A percentile compares a stretch with the other conserved stretches of the same genome.
Evolutionary conservation across 2,113 vertebrate genomes (phyloP).

Genomic region (Isichthys henryi): DNA sequence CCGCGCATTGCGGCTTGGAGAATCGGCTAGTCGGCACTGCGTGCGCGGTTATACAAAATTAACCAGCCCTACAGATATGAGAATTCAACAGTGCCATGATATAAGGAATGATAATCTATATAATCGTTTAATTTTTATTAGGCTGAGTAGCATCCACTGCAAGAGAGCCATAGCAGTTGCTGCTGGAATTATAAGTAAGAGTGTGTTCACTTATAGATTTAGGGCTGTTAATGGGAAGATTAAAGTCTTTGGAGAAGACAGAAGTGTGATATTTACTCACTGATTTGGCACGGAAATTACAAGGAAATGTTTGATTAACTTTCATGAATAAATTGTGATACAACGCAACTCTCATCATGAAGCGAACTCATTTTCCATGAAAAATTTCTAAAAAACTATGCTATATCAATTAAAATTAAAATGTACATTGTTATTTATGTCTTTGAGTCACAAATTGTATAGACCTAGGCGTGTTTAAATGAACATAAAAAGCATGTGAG

Average conservation of each 20-base stretch:
- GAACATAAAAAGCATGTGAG: not conserved
- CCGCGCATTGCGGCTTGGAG: not conserved
- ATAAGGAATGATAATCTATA: conserved; percentile 9
- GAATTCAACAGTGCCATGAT: not conserved
- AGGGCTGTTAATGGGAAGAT: conserved; percentile 22
- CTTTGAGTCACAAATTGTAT: not conserved
- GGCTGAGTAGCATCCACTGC: not conserved
- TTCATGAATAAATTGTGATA: conserved; percentile 11
- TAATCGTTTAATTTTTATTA: conserved; percentile 20
- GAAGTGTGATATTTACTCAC: conserved; percentile 19
- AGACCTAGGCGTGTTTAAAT: not conserved
- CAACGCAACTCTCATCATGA: not conserved
- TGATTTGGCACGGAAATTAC: not conserved
- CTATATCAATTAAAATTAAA: not conserved
- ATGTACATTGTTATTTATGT: not conserved
- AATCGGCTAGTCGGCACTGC: not conserved
- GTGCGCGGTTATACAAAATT: not conserved
- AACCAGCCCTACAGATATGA: not conserved
- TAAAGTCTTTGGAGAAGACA: conserved; percentile 20
- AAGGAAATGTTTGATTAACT: not conserved
- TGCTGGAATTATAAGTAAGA: conserved; percentile 23
- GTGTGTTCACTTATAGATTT: conserved; percentile 13
- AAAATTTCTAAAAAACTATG: not conserved
- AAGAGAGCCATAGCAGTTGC: conserved; percentile 9
- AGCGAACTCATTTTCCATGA: not conserved